Evolutionary conservation across 2,888 invertebrate species (phyloP).

Genomic region (Syritta pipiens): DNA sequence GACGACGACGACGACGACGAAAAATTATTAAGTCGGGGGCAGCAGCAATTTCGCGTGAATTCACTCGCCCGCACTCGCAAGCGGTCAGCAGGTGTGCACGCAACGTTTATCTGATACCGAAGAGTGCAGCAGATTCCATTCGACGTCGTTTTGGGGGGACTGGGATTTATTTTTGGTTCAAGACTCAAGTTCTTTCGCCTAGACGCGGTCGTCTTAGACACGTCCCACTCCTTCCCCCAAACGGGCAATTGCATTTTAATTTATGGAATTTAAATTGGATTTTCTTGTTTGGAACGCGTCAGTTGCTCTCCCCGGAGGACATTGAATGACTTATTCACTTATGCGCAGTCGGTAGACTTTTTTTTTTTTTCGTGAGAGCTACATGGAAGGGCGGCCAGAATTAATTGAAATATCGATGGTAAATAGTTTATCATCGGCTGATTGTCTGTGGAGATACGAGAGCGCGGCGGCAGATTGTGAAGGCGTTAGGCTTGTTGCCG

Average conservation of each 20-base stretch:
- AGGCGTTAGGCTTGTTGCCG: conserved; percentile 21
- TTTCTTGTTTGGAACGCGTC: conserved; percentile 65
- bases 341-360: conserved; percentile 29
- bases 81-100: conserved; percentile 64
- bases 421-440: conserved; percentile 65
- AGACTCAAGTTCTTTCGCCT: conserved; percentile 22
- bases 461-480: conserved; percentile 35
- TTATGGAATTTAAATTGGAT: conserved; percentile 70
- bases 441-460: conserved; percentile 59
- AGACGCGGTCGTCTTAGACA: background rate
- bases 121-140: conserved; percentile 22
- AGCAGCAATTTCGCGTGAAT: conserved; percentile 45
- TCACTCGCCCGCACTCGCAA: background rate
- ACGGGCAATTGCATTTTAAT: conserved; percentile 63
- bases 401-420: conserved; percentile 69
- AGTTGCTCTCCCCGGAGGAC: conserved; percentile 41
- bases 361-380: conserved; percentile 37
- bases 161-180: conserved; percentile 29
- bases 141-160: conserved; percentile 32
- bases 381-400: conserved; percentile 61
- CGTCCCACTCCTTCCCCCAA: background rate
- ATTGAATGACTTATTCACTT: conserved; percentile 66
- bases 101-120: conserved; percentile 61
- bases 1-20: conserved; percentile 15
- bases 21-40: conserved; percentile 51